Conservation (phyloP, 2,113 vertebrate genomes). For the Recurvirostra avosetta region DNA sequence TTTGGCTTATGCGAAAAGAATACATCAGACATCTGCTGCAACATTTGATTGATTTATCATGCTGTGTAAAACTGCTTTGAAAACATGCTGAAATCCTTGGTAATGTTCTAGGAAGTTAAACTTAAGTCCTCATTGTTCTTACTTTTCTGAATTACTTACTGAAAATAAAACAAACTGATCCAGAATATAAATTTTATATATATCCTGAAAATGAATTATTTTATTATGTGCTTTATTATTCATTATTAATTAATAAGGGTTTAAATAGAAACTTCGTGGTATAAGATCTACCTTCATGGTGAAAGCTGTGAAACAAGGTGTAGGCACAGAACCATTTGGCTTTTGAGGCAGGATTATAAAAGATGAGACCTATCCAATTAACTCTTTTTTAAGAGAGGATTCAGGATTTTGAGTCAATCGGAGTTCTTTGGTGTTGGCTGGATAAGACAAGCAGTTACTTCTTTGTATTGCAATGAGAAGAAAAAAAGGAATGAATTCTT, state of each 20-base stretch:
- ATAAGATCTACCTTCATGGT: neutral
- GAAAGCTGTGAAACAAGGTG: neutral
- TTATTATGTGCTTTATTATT: neutral
- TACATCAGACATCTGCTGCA: slow-evolving; percentile 34
- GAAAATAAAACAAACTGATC: neutral
- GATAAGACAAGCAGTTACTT: neutral
- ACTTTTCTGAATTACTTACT: neutral
- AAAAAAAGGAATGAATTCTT: neutral
- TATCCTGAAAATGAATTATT: neutral
- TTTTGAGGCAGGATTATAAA: neutral
- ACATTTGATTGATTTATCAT: slow-evolving; percentile 8
- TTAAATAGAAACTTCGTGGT: neutral
- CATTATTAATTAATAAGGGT: neutral
- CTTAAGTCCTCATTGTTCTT: neutral
- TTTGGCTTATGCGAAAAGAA: slow-evolving; percentile 11
- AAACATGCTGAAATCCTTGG: neutral
- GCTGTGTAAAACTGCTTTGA: neutral
- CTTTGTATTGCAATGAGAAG: neutral
- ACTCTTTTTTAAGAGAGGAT: neutral
- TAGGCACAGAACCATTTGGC: neutral
- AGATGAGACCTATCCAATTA: neutral
- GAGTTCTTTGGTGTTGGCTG: neutral
- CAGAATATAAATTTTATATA: neutral
- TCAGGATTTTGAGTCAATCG: neutral
- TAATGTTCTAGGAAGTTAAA: neutral